Conservation (phyloP, 2,797 vertebrate genomes). For the Lepilemur ruficaudatus region DNA sequence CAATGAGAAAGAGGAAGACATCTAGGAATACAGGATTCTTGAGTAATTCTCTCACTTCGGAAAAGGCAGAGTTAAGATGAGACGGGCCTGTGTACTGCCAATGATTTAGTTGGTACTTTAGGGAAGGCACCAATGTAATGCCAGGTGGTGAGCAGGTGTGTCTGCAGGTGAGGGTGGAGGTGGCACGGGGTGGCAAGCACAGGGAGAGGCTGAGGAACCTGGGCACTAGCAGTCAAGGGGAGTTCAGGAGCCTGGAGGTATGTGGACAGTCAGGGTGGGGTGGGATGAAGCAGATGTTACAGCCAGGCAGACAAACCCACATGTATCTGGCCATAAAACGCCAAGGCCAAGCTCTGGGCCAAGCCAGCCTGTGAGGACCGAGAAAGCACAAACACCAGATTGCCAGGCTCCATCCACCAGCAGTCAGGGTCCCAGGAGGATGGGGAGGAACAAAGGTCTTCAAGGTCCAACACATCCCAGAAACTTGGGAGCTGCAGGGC, state of each 20-base stretch:
- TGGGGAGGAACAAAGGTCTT: background rate
- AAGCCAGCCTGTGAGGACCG: background rate
- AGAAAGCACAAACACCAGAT: background rate
- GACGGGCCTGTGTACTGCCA: background rate
- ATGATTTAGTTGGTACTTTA: background rate
- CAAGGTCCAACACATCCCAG: background rate
- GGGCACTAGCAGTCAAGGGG: background rate
- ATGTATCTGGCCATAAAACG: background rate
- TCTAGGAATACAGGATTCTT: background rate
- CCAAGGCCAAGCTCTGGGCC: no score
- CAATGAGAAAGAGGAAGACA: background rate
- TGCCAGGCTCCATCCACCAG: background rate
- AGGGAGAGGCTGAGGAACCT: background rate
- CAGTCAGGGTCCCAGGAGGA: background rate
- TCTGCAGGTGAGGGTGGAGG: background rate
- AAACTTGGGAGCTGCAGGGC: background rate
- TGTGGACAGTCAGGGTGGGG: background rate
- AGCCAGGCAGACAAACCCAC: background rate
- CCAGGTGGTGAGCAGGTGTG: background rate
- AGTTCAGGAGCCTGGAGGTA: background rate
- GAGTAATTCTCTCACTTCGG: background rate
- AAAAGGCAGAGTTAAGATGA: background rate
- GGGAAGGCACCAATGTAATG: accelerated
- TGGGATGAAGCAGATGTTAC: background rate
- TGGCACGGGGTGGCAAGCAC: accelerated